These are phyloP conservation scores for Spinus pinus DNA, from an alignment of 2,797 vertebrate species.

Conservation along the genomic window DNA sequence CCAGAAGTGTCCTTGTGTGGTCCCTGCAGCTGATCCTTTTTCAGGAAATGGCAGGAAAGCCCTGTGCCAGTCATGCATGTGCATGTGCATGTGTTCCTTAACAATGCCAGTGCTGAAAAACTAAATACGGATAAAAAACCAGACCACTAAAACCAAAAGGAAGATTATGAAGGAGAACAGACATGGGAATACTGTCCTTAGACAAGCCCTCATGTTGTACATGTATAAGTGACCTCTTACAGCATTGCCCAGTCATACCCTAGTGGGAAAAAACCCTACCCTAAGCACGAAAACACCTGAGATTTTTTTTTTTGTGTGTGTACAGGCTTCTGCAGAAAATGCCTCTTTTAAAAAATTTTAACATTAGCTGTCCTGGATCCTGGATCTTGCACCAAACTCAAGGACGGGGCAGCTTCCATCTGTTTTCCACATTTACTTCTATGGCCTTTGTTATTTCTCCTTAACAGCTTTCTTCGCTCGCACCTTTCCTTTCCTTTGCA, in stretches of 20 bases:
- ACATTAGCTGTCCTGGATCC: neutral
- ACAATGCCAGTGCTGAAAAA: neutral
- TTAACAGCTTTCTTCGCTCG: neutral
- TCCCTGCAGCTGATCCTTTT: neutral
- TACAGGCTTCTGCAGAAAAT: neutral
- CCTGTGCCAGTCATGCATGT: accelerated
- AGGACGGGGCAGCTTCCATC: neutral
- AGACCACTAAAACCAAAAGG: neutral
- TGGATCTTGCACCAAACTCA: neutral
- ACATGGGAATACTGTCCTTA: neutral
- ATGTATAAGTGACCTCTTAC: neutral
- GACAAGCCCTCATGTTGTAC: neutral
- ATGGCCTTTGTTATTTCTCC: neutral
- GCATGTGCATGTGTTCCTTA: neutral
- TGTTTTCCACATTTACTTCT: neutral
- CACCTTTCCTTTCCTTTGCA: constrained; percentile 4
- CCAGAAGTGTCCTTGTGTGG: neutral
- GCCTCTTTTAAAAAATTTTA: neutral
- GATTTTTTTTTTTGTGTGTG: neutral
- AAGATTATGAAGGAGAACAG: neutral
- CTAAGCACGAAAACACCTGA: neutral
- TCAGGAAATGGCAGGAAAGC: neutral
- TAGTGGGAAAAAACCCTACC: neutral
- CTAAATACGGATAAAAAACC: neutral
- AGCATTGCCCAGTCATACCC: neutral